Evolutionary conservation across 2,888 invertebrate species (phyloP).

Genomic region (Carcina quercana): DNA sequence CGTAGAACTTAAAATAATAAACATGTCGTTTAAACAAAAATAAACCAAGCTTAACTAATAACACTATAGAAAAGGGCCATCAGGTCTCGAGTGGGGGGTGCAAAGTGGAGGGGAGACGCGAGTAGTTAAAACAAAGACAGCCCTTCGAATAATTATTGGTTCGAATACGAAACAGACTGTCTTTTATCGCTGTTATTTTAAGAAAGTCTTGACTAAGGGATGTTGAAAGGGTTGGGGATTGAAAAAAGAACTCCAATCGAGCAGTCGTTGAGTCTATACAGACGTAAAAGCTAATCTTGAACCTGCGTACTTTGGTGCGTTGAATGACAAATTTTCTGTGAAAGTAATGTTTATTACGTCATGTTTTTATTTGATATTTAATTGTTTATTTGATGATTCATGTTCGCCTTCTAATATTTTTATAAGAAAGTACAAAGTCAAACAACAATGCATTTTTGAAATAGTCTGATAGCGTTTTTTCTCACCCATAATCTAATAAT

Average conservation of each 20-base stretch:
- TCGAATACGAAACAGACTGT: constrained; percentile 43
- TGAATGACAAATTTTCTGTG: too few relatives aligned
- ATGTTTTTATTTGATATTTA: too few relatives aligned
- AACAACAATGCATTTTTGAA: too few relatives aligned
- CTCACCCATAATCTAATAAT: too few relatives aligned
- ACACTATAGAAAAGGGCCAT: constrained; percentile 55
- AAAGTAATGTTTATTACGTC: too few relatives aligned
- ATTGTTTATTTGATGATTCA: too few relatives aligned
- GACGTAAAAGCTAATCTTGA: too few relatives aligned
- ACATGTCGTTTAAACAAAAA: constrained; percentile 29
- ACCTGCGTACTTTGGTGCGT: too few relatives aligned
- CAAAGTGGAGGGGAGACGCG: constrained; percentile 36
- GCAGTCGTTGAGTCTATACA: too few relatives aligned
- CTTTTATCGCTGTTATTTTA: constrained; percentile 40
- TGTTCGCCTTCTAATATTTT: too few relatives aligned
- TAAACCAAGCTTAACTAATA: constrained; percentile 46
- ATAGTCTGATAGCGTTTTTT: too few relatives aligned
- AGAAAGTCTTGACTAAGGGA: constrained; percentile 14
- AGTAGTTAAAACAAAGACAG: constrained; percentile 50
- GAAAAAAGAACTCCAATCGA: background rate
- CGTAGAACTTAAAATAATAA: constrained; percentile 22
- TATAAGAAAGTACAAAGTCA: too few relatives aligned
- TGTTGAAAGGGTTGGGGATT: constrained; percentile 5
- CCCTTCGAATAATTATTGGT: constrained; percentile 59
- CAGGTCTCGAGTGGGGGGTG: constrained; percentile 40